Conservation (phyloP, 2,888 invertebrate genomes). For the Polietes domitor region DNA sequence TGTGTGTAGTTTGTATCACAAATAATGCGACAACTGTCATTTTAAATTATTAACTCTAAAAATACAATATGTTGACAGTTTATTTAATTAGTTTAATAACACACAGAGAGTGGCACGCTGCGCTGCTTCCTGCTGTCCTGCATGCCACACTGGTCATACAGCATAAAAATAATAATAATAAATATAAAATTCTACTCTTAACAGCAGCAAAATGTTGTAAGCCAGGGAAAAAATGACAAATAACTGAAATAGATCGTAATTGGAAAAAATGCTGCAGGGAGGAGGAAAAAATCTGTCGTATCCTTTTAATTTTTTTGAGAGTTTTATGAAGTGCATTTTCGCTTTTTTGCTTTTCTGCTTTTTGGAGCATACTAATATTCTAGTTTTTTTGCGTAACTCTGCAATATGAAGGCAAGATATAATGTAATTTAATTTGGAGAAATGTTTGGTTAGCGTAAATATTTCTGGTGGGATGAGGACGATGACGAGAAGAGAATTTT, state of each 20-base stretch:
- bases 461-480: background rate
- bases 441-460: background rate
- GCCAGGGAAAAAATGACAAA: background rate
- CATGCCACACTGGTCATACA: background rate
- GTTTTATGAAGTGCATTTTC: background rate
- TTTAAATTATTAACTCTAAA: slow-evolving; percentile 64
- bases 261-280: background rate
- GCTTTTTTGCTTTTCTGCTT: background rate
- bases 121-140: background rate
- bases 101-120: slow-evolving; percentile 22
- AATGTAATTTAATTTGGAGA: background rate
- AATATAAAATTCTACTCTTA: slow-evolving; percentile 15
- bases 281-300: background rate
- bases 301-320: slow-evolving; percentile 29
- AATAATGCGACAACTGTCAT: slow-evolving; percentile 65
- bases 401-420: background rate
- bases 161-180: slow-evolving; percentile 22
- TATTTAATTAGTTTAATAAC: slow-evolving; percentile 66
- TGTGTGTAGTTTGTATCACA: slow-evolving; percentile 28
- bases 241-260: slow-evolving; percentile 3
- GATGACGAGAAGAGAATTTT: background rate
- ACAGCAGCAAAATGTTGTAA: slow-evolving; percentile 23
- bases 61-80: slow-evolving; percentile 66
- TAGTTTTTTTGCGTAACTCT: background rate
- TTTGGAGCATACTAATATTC: background rate